Percentiles rank a stretch among this genome's conserved stretches.
Conservation (phyloP, 2,797 vertebrate genomes). For the Myripristis jacobus region DNA sequence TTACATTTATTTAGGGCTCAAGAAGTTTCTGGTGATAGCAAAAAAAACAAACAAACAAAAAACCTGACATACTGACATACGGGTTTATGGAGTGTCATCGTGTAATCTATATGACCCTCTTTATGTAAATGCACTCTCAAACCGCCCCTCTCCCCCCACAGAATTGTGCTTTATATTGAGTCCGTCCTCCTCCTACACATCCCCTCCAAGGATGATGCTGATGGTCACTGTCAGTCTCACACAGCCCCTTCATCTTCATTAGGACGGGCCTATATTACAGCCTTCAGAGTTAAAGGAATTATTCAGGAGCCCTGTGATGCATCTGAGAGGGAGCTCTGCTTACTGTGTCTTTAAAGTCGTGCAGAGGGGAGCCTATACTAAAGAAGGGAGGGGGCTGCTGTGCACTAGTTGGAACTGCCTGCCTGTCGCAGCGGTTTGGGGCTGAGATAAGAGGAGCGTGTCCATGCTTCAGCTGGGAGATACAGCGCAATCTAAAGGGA, state of each 20-base stretch:
- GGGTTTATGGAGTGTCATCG: not conserved
- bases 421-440: constrained; percentile 74
- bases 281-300: constrained; percentile 43
- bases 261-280: constrained; percentile 30
- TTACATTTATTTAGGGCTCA: too few species aligned
- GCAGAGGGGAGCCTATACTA: constrained; percentile 71
- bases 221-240: not conserved
- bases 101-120: too few species aligned
- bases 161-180: not conserved
- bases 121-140: not conserved
- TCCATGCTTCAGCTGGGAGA: constrained; percentile 65
- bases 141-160: not conserved
- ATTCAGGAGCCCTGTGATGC: constrained; percentile 54
- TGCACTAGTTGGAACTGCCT: constrained; percentile 76
- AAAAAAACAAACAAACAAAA: not conserved
- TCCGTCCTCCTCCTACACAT: not conserved
- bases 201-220: constrained; percentile 7
- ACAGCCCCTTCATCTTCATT: constrained; percentile 6
- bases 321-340: constrained; percentile 48
- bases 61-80: too few species aligned
- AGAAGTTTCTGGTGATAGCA: not conserved
- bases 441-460: constrained; percentile 72
- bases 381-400: constrained; percentile 79
- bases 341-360: constrained; percentile 84
- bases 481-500: constrained; percentile 37